Base-by-base conservation (phyloP, 2,888 invertebrate species). In the Trimorus sp. region DNA sequence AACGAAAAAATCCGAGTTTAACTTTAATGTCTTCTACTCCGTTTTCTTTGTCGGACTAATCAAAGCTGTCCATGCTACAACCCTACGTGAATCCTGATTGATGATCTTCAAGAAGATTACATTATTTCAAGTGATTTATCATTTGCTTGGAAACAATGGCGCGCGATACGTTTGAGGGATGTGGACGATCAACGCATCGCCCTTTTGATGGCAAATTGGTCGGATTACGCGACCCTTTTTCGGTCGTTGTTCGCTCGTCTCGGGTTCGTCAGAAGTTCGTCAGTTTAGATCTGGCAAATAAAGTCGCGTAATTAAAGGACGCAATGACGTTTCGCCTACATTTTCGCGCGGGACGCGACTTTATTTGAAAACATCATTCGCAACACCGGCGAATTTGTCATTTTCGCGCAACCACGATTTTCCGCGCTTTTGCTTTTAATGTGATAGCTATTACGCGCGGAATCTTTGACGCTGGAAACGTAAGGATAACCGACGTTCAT, bases 41-140 rank as follows among this genome's bases (percentile, higher is more conserved):
- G 48, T 68, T 62, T 60, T 51, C 56, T 74, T 58, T 49, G 58
- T 74, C 51, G 49, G 65, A 65, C 65, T 74, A 56, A 74, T 74
- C 74, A 49, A 65, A n/a, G 26, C 26, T 65, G 49, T 73, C 73
- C 53, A 74, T 74, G 51, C 7, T 54, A 6, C 49, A 62, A 56
- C 68, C 48, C 69, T 56, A 54, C 62, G 53, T 16, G 68, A 62
- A 76, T 68, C 59, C 68, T 76, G 76, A 76, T 76, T 59, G 76
- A 76, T 76, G 76, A 76, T 68, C 48, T 62, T 68, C 68, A 54
- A 76, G 62, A 59, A 69, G 66, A 76, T 76, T 68, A 59, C 68
- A 76, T 76, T 76, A 76, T 76, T 76, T 54, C 76, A 56, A 68
- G 68, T 76, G 76, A 76, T 76, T 76, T 76, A 76, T 76, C 68